phyloP scores from a whole-genome alignment of 2,888 invertebrate species.

The Nephrotoma flavescens region DNA sequence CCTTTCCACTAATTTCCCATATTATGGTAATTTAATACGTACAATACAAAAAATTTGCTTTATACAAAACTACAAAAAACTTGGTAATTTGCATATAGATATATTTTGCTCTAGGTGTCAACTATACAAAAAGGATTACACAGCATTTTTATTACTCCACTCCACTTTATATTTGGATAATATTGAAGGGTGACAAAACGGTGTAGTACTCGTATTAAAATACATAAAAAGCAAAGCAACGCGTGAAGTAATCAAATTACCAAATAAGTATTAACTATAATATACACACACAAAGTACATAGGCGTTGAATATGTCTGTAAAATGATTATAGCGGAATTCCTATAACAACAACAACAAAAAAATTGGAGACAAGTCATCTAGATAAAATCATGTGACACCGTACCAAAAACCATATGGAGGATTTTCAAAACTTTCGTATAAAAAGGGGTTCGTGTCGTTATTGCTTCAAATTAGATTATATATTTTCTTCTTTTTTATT shows the following conservation, averaged over 20 bases:
- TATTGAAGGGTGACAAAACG: background rate
- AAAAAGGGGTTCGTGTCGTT: background rate
- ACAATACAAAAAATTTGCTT: background rate
- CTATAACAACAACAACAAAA: background rate
- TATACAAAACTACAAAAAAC: background rate
- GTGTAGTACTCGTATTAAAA: background rate
- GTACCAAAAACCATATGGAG: background rate
- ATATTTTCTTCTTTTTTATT: background rate
- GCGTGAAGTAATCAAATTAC: background rate
- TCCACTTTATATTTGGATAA: background rate
- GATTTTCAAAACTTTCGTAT: background rate
- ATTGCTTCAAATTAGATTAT: background rate
- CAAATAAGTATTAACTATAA: background rate
- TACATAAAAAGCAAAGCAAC: background rate
- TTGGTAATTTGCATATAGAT: background rate
- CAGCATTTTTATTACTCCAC: background rate
- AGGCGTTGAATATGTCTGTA: background rate
- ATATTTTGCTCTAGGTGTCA: background rate
- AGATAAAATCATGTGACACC: background rate
- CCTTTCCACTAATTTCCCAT: too few relatives aligned
- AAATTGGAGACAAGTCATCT: background rate
- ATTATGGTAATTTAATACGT: background rate
- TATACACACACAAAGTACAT: background rate
- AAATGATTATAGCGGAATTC: background rate
- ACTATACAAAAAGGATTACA: background rate